Percentiles rank a stretch among this genome's conserved stretches.
Conservation (phyloP, 2,888 invertebrate genomes). For the Frankliniella fusca region DNA sequence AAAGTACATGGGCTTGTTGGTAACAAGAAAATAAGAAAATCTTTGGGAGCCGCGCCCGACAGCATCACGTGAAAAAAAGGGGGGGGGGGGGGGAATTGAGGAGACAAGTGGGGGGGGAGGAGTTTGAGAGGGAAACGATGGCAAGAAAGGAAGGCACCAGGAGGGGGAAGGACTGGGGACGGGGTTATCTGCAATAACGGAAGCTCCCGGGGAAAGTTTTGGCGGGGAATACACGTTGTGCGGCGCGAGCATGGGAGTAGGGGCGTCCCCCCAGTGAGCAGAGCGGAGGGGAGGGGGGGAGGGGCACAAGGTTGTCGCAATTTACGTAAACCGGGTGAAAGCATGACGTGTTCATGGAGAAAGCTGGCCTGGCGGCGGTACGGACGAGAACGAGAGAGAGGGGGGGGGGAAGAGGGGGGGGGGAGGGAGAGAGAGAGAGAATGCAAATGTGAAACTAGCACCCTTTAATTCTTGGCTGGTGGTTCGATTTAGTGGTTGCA, state of each 20-base stretch:
- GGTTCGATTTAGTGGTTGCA: too few species aligned
- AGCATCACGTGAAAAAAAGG: not conserved
- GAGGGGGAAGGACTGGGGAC: not conserved
- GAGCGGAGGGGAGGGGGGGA: not conserved
- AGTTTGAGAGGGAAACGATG: not conserved
- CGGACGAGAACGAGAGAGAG: too few species aligned
- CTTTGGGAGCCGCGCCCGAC: not conserved
- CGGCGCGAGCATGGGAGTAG: not conserved
- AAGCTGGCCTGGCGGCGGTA: too few species aligned
- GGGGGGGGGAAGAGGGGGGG: too few species aligned
- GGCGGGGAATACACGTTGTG: not conserved
- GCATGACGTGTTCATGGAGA: too few species aligned
- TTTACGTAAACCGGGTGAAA: not conserved
- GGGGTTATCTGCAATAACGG: not conserved
- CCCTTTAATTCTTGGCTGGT: too few species aligned
- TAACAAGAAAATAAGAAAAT: not conserved
- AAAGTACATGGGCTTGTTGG: not conserved
- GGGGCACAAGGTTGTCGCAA: constrained; percentile 9
- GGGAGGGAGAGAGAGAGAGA: too few species aligned
- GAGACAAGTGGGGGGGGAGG: not conserved
- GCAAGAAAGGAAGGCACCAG: not conserved
- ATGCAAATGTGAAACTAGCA: too few species aligned
- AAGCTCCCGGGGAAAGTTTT: constrained; percentile 2
- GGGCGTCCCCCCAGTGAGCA: too few species aligned
- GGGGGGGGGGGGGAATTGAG: not conserved